A percentile compares a stretch with the other conserved stretches of the same genome.
phyloP scores from a whole-genome alignment of 1,140 invertebrate species.

The Drosophila hydei region DNA sequence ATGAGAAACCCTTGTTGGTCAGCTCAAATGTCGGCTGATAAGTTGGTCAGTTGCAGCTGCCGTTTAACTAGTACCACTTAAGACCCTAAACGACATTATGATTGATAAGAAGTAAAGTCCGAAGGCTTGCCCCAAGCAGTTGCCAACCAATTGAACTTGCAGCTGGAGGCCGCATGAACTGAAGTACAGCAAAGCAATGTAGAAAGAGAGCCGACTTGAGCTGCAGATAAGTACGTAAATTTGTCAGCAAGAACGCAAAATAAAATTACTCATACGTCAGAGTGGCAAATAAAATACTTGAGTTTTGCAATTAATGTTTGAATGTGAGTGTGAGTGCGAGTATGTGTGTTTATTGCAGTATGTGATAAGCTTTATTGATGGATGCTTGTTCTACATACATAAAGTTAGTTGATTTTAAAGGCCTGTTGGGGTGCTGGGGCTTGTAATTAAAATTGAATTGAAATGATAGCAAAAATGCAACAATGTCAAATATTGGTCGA shows the following conservation, averaged over 20 bases:
- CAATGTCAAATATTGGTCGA: constrained; percentile 11
- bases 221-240: constrained; percentile 19
- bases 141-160: constrained; percentile 37
- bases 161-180: constrained; percentile 23
- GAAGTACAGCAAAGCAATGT: background rate
- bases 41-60: constrained; percentile 20
- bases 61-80: constrained; percentile 11
- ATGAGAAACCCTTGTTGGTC: constrained; percentile 14
- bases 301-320: constrained; percentile 25
- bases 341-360: constrained; percentile 25
- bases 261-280: constrained; percentile 40
- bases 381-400: constrained; percentile 45
- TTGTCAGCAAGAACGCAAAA: constrained; percentile 12
- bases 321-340: background rate
- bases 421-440: constrained; percentile 5
- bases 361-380: constrained; percentile 39
- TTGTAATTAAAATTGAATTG: constrained; percentile 20
- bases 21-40: constrained; percentile 18
- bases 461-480: constrained; percentile 6
- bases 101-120: constrained; percentile 27
- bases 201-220: constrained; percentile 9
- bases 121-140: constrained; percentile 14
- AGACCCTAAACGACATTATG: constrained; percentile 8
- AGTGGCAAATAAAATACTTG: constrained; percentile 39
- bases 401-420: constrained; percentile 23